Evolutionary conservation across 1,140 invertebrate genomes (phyloP).

Genomic region (Dolichoris vasculosae): DNA sequence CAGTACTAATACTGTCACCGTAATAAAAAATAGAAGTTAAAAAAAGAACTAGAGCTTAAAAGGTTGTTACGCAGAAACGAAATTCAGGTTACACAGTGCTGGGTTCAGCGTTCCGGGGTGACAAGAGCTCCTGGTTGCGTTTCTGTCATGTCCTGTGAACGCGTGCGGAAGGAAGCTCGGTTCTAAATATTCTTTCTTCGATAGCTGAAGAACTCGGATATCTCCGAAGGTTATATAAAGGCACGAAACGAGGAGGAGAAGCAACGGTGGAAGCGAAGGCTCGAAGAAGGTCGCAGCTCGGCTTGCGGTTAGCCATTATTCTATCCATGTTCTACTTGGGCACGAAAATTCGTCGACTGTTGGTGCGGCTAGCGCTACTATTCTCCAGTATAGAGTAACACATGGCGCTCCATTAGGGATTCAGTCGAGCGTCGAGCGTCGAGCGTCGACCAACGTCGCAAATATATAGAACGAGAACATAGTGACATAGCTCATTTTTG

Average conservation of each 20-base stretch:
- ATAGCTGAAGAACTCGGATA: not conserved
- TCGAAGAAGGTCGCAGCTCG: constrained; percentile 17
- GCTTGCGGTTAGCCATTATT: constrained; percentile 33
- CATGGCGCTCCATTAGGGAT: constrained; percentile 38
- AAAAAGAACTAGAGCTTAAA: not conserved
- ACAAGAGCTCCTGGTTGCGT: not conserved
- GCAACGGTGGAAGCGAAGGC: constrained; percentile 1
- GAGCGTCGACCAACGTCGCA: not conserved
- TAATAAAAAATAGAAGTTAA: not conserved
- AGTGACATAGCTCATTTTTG: constrained; percentile 37
- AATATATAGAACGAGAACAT: not conserved
- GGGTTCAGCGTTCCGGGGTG: no score
- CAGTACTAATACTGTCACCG: not conserved
- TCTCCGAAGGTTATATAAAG: not conserved
- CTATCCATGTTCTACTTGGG: not conserved
- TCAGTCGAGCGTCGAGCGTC: constrained; percentile 13
- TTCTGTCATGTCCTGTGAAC: not conserved
- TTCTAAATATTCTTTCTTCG: not conserved
- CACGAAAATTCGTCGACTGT: not conserved
- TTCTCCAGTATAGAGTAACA: not conserved
- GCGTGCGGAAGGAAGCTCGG: not conserved
- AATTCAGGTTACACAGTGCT: not conserved
- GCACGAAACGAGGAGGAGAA: not conserved
- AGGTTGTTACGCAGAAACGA: not conserved
- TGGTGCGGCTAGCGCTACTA: not conserved